Evolutionary conservation across 1,140 invertebrate species (phyloP).

Genomic region (Coptotermes formosanus): DNA sequence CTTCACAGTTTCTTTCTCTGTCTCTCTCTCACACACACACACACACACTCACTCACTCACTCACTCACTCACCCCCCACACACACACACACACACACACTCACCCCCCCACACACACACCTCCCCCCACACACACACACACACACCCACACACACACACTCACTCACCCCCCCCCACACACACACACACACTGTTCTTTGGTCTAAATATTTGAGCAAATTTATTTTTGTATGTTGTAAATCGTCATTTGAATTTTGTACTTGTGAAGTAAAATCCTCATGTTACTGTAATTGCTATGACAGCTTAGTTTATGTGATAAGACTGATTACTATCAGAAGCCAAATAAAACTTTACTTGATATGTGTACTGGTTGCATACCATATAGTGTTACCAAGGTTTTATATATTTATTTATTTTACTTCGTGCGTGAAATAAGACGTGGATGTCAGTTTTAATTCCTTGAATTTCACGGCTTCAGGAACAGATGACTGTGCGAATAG

Average conservation of each 20-base stretch:
- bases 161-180: too few relatives aligned
- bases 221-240: neutral
- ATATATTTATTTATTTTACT: too few relatives aligned
- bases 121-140: too few relatives aligned
- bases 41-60: neutral
- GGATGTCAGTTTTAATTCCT: too few relatives aligned
- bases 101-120: too few relatives aligned
- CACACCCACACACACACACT: neutral
- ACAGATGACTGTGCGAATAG: too few relatives aligned
- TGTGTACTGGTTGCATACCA: too few relatives aligned
- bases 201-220: neutral
- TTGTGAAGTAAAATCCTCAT: neutral
- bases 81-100: neutral
- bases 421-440: too few relatives aligned
- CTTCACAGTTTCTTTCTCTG: too few relatives aligned
- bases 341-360: neutral
- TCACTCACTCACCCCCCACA: too few relatives aligned
- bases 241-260: neutral
- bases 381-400: too few relatives aligned
- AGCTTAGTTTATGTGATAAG: neutral
- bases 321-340: constrained; percentile 8
- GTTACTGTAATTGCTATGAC: constrained; percentile 1
- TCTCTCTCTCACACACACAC: neutral
- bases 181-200: neutral
- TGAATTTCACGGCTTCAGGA: too few relatives aligned